Conservation (phyloP, 2,113 vertebrate genomes). For the Tragelaphus scriptus region DNA sequence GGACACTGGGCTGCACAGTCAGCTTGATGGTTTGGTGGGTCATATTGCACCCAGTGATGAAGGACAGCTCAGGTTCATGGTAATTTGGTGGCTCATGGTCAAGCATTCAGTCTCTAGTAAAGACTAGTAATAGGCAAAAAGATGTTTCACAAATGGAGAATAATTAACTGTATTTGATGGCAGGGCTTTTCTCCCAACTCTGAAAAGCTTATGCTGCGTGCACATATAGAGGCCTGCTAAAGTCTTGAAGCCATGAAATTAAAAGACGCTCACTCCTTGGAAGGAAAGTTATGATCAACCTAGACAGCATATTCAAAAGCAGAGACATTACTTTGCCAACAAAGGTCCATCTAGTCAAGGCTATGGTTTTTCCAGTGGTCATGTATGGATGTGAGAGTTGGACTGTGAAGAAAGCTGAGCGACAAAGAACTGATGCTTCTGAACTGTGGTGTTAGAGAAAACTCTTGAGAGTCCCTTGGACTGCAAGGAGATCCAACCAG, state of each 20-base stretch:
- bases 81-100: not conserved
- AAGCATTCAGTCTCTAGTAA: not conserved
- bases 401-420: too few species aligned
- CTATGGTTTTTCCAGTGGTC: too few species aligned
- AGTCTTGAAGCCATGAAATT: not conserved
- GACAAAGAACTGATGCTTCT: fast-evolving
- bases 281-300: too few species aligned
- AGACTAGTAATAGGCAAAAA: not conserved
- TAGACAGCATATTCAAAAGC: too few species aligned
- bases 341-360: too few species aligned
- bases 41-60: not conserved
- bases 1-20: not conserved
- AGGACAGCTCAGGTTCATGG: not conserved
- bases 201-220: not conserved
- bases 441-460: too few species aligned
- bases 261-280: too few species aligned
- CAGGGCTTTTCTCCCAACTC: not conserved
- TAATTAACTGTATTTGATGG: not conserved
- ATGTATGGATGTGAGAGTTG: too few species aligned
- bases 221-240: not conserved
- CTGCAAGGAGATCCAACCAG: too few species aligned
- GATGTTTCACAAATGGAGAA: not conserved
- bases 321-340: too few species aligned
- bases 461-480: too few species aligned
- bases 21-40: not conserved